A percentile compares a stretch with the other conserved stretches of the same genome.
These are phyloP conservation scores for Polypterus senegalus DNA, from an alignment of 2,113 vertebrate species.

Conservation along the genomic window DNA sequence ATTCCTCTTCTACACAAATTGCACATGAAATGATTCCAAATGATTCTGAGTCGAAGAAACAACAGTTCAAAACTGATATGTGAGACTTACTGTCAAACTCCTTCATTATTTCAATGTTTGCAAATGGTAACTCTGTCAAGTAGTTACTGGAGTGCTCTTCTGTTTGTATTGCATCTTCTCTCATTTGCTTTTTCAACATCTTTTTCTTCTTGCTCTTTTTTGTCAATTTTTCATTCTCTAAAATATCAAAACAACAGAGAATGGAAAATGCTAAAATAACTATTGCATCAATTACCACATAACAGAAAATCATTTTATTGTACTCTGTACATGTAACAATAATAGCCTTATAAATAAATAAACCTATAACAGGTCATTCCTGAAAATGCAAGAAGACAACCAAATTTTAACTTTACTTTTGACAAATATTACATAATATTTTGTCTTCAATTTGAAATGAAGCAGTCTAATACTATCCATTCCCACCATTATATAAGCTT, in stretches of 20 bases:
- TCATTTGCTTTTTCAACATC: slow-evolving; percentile 23
- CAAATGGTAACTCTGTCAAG: slow-evolving; percentile 65
- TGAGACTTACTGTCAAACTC: slow-evolving; percentile 53
- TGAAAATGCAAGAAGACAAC: too few relatives aligned
- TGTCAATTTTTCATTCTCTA: slow-evolving; percentile 23
- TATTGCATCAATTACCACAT: too few relatives aligned
- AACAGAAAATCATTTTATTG: too few relatives aligned
- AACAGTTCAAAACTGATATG: neutral
- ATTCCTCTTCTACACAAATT: neutral
- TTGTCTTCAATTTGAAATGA: too few relatives aligned
- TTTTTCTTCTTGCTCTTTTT: slow-evolving; percentile 28
- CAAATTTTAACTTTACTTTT: too few relatives aligned
- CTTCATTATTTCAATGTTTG: slow-evolving; percentile 50
- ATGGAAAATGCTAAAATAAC: too few relatives aligned
- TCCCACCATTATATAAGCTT: too few relatives aligned
- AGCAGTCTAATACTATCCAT: too few relatives aligned
- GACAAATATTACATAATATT: too few relatives aligned
- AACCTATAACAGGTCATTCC: too few relatives aligned
- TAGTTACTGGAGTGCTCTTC: slow-evolving; percentile 22
- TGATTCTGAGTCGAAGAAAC: neutral
- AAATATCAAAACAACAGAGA: neutral
- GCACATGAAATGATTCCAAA: neutral
- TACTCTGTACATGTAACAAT: too few relatives aligned
- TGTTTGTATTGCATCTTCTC: slow-evolving; percentile 26
- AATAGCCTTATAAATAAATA: too few relatives aligned